These are phyloP conservation scores for Drepana arcuata DNA, from an alignment of 1,140 invertebrate genomes.

Conservation along the genomic window DNA sequence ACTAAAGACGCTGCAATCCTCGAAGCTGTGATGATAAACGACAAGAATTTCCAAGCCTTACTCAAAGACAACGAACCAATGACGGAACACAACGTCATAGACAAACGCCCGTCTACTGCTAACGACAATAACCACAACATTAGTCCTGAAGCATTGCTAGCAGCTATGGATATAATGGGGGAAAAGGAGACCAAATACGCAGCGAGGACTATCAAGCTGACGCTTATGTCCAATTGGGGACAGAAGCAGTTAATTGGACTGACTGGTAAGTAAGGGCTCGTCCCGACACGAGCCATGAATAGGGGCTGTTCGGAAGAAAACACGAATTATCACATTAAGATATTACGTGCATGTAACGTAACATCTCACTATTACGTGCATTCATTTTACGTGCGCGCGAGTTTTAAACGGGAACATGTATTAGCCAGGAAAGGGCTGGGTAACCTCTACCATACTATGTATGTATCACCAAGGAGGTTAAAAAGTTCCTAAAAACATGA, in stretches of 20 bases:
- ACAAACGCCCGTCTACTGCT: constrained; percentile 74
- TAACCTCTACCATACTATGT: too few species aligned
- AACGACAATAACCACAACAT: constrained; percentile 39
- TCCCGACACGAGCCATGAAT: too few species aligned
- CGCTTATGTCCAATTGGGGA: constrained; percentile 75
- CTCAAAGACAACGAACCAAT: constrained; percentile 55
- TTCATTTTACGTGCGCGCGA: too few species aligned
- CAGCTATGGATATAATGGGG: constrained; percentile 16
- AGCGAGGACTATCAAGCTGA: constrained; percentile 68
- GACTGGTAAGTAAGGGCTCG: constrained; percentile 57
- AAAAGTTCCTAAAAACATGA: too few species aligned
- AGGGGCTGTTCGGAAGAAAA: too few species aligned
- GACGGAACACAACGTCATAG: constrained; percentile 24
- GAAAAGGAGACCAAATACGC: constrained; percentile 48
- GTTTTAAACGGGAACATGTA: too few species aligned
- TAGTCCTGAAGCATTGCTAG: constrained; percentile 19
- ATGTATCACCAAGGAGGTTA: too few species aligned
- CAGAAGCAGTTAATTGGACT: constrained; percentile 72
- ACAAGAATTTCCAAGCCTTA: constrained; percentile 76
- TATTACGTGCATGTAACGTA: too few species aligned
- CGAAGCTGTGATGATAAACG: constrained; percentile 81
- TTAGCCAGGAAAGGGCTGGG: too few species aligned
- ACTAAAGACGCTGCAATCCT: constrained; percentile 83
- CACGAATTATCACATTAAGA: too few species aligned
- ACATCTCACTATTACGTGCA: too few species aligned